phyloP scores from a whole-genome alignment of 2,113 vertebrate genomes.

The Pomatostomus ruficeps region DNA sequence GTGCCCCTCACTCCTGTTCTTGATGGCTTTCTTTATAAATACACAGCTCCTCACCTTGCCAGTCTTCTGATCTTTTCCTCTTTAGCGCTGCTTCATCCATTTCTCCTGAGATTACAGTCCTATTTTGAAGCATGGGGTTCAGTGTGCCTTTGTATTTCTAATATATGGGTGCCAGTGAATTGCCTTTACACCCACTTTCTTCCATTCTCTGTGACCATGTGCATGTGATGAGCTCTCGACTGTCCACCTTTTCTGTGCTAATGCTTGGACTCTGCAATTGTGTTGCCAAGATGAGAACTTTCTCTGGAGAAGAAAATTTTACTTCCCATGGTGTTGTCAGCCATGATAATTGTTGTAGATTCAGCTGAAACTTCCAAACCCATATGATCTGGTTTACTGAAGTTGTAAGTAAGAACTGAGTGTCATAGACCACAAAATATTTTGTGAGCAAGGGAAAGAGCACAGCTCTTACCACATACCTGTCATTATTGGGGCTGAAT shows the following conservation, averaged over 20 bases:
- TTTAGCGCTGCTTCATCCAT: not conserved
- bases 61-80: not conserved
- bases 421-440: not conserved
- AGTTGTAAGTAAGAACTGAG: not conserved
- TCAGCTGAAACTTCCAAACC: not conserved
- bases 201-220: fast-evolving
- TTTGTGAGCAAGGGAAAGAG: not conserved
- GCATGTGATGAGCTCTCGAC: fast-evolving
- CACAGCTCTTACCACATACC: not conserved
- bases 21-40: not conserved
- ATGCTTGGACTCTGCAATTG: not conserved
- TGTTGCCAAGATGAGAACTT: not conserved
- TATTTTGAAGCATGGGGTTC: not conserved
- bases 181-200: not conserved
- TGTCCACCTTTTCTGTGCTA: not conserved
- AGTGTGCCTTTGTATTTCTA: not conserved
- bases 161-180: not conserved
- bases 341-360: not conserved
- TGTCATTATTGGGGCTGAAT: not conserved
- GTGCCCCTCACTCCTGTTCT: not conserved
- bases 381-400: not conserved
- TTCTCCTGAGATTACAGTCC: not conserved
- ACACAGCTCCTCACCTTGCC: not conserved
- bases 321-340: not conserved
- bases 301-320: not conserved